Base-by-base conservation (phyloP, 2,797 vertebrate genomes). In the Sebastes kiyomatsui region DNA sequence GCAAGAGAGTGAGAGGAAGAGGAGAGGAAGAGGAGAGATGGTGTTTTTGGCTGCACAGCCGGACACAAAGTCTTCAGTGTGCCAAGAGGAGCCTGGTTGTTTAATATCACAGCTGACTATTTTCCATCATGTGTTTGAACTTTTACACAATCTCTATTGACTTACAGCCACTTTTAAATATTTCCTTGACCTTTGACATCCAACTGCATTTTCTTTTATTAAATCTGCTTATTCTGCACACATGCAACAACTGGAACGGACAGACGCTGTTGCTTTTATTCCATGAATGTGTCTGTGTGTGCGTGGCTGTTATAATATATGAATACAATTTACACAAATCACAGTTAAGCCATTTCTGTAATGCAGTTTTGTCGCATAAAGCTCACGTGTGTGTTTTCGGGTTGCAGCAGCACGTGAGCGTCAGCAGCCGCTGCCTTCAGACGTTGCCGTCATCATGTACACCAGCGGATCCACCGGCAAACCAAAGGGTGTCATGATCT, bases 361-460 rank as follows among this genome's bases (percentile, higher is more conserved):
- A 65, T 32, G 12, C 42, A 46, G 6, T n/a, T n/a, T 10, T 42
- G 4, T 10, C 4, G 2, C 8, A 14, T 66, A 72, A 11, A 18
- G 18, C 59, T 77, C 30, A 59, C 1, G 64, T 20, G 67, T n/a
- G 11, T n/a, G 62, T 49, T 23, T 42, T 81, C 20, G 42, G 20
- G 5, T 61, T n/a, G 4, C 90, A 95, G 93, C 82, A 2, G 61
- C 79, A 28, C 18, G 16, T 23, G 83, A 87, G 46, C 84, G 46
- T 0, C 90, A 78, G 56, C 93, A 84, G 78, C 97, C 98, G 0
- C 54, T 91, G 69, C 93, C 97, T 10, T 95, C 95, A 0, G 98
- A 99, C 86, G 95, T 97, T 0, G 98, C 98, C 0, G 98, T 99
- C 75, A 97, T 99, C 93, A 99, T 99, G 98, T 99, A 99, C 87